These are phyloP conservation scores for Monomorium pharaonis DNA, from an alignment of 1,140 invertebrate genomes.

Conservation along the genomic window DNA sequence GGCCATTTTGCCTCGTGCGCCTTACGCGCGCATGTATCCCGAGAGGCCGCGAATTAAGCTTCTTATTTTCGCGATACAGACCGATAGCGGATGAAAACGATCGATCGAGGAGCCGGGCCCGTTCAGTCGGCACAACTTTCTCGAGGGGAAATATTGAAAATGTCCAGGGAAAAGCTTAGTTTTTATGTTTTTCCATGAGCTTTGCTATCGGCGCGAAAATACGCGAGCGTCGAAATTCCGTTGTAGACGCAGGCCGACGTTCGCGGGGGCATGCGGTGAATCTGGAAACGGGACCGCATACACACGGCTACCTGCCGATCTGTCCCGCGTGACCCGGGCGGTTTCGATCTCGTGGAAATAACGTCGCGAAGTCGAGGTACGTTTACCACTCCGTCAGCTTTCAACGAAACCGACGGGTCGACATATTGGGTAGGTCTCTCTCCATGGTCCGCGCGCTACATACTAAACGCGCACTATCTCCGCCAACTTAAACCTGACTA, in stretches of 20 bases:
- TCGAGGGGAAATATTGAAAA: background rate
- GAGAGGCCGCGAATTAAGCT: conserved; percentile 44
- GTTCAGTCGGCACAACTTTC: conserved; percentile 5
- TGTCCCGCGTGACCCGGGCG: accelerated
- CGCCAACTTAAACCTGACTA: background rate
- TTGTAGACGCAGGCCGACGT: background rate
- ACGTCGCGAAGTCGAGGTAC: background rate
- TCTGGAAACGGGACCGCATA: background rate
- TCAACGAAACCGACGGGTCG: conserved; percentile 45
- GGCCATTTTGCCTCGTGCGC: conserved; percentile 19
- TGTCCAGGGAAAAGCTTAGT: conserved; percentile 2
- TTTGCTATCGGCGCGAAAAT: conserved; percentile 13
- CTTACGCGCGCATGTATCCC: conserved; percentile 22
- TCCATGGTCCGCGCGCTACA: conserved; percentile 37
- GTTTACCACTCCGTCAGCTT: conserved; percentile 59
- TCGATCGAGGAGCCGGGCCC: background rate
- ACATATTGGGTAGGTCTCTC: conserved; percentile 62
- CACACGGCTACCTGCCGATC: background rate
- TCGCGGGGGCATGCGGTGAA: background rate
- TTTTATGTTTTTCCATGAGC: conserved; percentile 58
- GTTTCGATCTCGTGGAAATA: background rate
- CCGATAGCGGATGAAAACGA: background rate
- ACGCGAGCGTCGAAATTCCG: conserved; percentile 50
- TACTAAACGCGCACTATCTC: background rate
- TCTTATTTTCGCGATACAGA: background rate